These are phyloP conservation scores for Saccopteryx bilineata DNA, from an alignment of 2,113 vertebrate genomes.

Conservation along the genomic window DNA sequence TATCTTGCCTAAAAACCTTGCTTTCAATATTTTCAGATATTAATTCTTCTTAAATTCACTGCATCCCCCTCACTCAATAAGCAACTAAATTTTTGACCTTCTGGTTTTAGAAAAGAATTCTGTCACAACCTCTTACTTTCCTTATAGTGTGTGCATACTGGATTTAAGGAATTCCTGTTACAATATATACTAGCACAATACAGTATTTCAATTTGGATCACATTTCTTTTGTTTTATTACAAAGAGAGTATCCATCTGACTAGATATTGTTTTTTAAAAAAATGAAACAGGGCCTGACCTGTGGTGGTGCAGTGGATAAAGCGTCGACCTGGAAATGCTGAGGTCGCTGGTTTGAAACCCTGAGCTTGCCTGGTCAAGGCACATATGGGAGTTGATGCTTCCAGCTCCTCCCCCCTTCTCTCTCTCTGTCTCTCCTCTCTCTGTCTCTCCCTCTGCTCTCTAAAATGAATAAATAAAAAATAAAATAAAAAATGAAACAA, in stretches of 20 bases:
- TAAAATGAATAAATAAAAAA: too few species aligned
- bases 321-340: too few species aligned
- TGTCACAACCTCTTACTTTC: background rate
- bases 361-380: too few species aligned
- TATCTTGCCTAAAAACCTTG: background rate
- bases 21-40: background rate
- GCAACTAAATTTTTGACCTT: background rate
- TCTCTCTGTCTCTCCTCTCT: too few species aligned
- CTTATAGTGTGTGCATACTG: background rate
- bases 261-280: background rate
- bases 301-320: too few species aligned
- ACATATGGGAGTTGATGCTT: too few species aligned
- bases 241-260: background rate
- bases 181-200: background rate
- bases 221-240: background rate
- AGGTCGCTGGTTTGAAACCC: too few species aligned
- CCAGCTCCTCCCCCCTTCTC: too few species aligned
- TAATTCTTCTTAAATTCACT: background rate
- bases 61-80: rapidly evolving
- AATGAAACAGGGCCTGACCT: too few species aligned
- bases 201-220: background rate
- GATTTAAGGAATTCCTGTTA: background rate
- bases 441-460: too few species aligned
- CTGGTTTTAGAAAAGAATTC: slow-evolving; percentile 23
- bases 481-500: too few species aligned